A percentile compares a stretch with the other conserved stretches of the same genome.
phyloP scores from a whole-genome alignment of 2,797 vertebrate species.

The Acropternis orthonyx region DNA sequence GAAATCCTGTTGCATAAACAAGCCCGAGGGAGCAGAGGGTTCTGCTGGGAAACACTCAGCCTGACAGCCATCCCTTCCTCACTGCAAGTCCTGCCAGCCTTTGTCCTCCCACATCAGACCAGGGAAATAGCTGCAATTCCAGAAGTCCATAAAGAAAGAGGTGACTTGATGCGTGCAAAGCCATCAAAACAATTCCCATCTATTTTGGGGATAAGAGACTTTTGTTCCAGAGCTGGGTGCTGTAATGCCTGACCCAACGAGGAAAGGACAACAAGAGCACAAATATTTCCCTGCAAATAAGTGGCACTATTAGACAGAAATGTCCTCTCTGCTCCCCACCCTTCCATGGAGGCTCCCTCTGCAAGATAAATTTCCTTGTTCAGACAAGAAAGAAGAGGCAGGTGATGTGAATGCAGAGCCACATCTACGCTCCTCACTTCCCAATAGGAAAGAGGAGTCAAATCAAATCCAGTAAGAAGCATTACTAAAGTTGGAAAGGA shows the following conservation, averaged over 20 bases:
- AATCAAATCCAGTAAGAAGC: neutral
- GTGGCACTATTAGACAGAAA: neutral
- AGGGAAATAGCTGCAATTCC: slow-evolving; percentile 22
- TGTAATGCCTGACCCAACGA: neutral
- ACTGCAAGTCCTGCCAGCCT: neutral
- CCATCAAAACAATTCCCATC: slow-evolving; percentile 13
- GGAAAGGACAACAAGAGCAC: neutral
- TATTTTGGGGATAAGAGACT: slow-evolving; percentile 12
- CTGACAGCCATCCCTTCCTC: neutral
- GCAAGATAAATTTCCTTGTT: neutral
- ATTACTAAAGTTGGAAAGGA: neutral
- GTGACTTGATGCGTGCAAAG: neutral
- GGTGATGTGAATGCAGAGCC: neutral
- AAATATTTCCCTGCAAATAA: neutral
- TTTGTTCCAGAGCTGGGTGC: neutral
- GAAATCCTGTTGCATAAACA: neutral
- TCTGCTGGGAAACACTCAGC: neutral
- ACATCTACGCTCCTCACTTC: neutral
- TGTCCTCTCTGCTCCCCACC: neutral
- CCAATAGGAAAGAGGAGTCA: neutral
- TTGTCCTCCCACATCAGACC: neutral
- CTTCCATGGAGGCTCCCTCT: neutral
- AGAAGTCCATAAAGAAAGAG: neutral
- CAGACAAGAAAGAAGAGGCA: neutral
- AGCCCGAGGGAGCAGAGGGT: neutral